Evolutionary conservation across 2,113 vertebrate species (phyloP).

Genomic region (Archilochus colubris): DNA sequence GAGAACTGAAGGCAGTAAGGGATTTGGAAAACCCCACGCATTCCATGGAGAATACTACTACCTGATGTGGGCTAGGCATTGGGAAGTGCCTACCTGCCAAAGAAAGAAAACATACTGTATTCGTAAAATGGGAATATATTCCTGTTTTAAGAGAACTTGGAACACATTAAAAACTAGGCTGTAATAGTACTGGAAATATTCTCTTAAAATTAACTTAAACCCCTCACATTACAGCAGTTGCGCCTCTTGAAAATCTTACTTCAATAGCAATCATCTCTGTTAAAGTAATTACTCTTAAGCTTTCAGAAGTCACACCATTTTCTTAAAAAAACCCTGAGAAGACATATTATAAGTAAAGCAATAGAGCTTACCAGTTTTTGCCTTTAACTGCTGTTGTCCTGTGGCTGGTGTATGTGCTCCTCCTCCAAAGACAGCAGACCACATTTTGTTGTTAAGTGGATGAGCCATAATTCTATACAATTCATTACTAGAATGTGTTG

Average conservation of each 20-base stretch:
- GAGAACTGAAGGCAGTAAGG: constrained; percentile 81
- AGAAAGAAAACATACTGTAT: constrained; percentile 80
- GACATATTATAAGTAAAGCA: not conserved
- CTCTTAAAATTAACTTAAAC: not conserved
- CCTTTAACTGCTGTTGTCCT: constrained; percentile 74
- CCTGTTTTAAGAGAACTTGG: not conserved
- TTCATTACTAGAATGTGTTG: constrained; percentile 94
- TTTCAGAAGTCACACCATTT: not conserved
- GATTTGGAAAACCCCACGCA: constrained; percentile 88
- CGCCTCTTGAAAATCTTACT: not conserved
- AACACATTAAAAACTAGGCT: not conserved
- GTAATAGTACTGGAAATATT: not conserved
- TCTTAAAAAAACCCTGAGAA: not conserved
- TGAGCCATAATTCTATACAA: constrained; percentile 92
- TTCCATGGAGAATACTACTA: constrained; percentile 88
- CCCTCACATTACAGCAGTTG: not conserved
- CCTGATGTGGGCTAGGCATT: constrained; percentile 84
- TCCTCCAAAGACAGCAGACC: constrained; percentile 93
- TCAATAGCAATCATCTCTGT: not conserved
- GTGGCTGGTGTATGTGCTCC: constrained; percentile 79
- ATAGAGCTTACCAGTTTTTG: constrained; percentile 80
- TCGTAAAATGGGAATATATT: constrained; percentile 64
- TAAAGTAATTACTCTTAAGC: not conserved
- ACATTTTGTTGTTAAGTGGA: constrained; percentile 92
- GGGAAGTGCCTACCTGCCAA: constrained; percentile 87